Conservation (phyloP, 2,113 vertebrate genomes). For the Pithys albifrons region DNA sequence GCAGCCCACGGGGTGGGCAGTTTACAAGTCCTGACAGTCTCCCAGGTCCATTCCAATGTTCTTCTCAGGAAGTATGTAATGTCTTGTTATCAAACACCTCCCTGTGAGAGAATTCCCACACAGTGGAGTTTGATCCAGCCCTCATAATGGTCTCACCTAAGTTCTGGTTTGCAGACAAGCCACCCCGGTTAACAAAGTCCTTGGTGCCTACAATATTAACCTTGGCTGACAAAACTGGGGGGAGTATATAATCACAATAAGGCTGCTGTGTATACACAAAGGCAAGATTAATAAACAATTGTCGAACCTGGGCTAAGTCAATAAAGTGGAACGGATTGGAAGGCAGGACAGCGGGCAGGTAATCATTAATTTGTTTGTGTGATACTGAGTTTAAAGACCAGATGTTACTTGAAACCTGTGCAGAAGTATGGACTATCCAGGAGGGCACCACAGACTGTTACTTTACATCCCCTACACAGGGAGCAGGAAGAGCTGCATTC, state of each 20-base stretch:
- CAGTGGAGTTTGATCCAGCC: background rate
- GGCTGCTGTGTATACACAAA: background rate
- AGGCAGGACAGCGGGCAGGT: constrained; percentile 7
- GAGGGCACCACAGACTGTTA: background rate
- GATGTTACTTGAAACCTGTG: background rate
- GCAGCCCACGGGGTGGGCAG: fast-evolving
- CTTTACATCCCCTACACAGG: background rate
- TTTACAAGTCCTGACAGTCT: background rate
- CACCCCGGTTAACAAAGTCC: background rate
- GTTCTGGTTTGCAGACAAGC: background rate
- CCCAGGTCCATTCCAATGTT: fast-evolving
- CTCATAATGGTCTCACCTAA: background rate
- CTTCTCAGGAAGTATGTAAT: fast-evolving
- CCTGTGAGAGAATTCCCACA: background rate
- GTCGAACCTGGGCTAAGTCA: background rate
- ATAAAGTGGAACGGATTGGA: background rate
- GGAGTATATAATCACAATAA: background rate
- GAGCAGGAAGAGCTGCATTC: constrained; percentile 52
- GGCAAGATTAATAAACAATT: constrained; percentile 10
- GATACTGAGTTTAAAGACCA: constrained; percentile 1
- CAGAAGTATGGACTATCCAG: background rate
- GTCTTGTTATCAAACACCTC: background rate
- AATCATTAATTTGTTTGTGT: background rate
- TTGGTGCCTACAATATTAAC: background rate
- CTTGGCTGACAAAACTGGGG: background rate